Percentiles rank a stretch among this genome's conserved stretches.
These are phyloP conservation scores for Ligdia adustata DNA, from an alignment of 2,888 invertebrate species.

Conservation along the genomic window DNA sequence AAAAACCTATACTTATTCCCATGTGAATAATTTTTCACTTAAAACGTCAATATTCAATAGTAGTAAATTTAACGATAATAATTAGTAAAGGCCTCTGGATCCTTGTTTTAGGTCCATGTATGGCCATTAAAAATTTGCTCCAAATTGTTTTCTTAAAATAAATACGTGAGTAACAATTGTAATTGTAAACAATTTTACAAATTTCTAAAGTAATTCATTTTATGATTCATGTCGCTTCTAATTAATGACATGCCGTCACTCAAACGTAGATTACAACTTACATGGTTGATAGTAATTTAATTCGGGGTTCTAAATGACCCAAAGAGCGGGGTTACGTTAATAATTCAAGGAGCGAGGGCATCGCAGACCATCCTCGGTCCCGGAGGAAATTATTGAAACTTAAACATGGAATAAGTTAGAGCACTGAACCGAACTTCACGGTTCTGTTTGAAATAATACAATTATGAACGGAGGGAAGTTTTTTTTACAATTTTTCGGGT, in stretches of 20 bases:
- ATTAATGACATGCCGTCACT: slow-evolving; percentile 14
- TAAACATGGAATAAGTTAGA: slow-evolving; percentile 58
- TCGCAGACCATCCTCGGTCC: slow-evolving; percentile 67
- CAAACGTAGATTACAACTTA: slow-evolving; percentile 27
- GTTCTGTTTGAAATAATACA: slow-evolving; percentile 53
- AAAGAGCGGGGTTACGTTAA: slow-evolving; percentile 56
- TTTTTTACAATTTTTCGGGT: slow-evolving; percentile 21
- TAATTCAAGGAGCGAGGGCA: slow-evolving; percentile 67
- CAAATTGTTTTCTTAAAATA: too few species aligned
- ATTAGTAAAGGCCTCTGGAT: too few species aligned
- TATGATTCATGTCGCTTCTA: too few species aligned
- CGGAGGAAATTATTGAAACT: slow-evolving; percentile 76
- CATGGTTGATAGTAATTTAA: slow-evolving; percentile 42
- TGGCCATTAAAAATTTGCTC: too few species aligned
- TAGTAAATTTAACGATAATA: too few species aligned
- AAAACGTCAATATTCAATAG: too few species aligned
- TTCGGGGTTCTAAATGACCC: slow-evolving; percentile 52
- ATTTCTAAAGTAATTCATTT: too few species aligned
- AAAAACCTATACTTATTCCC: too few species aligned
- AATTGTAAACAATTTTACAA: too few species aligned
- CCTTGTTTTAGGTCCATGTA: too few species aligned
- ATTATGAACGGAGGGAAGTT: slow-evolving; percentile 40
- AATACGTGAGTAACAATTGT: too few species aligned
- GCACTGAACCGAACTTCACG: slow-evolving; percentile 34
- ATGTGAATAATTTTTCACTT: too few species aligned